These are phyloP conservation scores for Desmophyllum pertusum DNA, from an alignment of 92 coral and sea anemone genomes.

Conservation along the genomic window DNA sequence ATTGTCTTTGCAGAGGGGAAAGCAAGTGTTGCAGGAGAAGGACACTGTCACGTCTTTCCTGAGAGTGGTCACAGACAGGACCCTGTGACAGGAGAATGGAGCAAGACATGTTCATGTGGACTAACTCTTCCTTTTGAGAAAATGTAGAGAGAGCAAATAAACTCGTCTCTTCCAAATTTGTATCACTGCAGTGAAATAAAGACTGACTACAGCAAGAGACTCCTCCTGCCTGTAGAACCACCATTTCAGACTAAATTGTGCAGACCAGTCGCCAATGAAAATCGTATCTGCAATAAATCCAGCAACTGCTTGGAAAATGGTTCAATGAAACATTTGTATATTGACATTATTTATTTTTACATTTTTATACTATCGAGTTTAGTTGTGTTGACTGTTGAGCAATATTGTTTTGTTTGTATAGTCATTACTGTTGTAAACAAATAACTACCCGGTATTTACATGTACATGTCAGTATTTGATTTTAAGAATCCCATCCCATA, in stretches of 20 bases:
- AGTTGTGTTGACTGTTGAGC: background rate
- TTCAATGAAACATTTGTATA: background rate
- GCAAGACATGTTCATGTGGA: constrained; percentile 91
- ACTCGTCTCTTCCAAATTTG: background rate
- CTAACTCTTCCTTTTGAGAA: constrained; percentile 89
- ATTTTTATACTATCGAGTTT: no score
- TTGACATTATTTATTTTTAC: no score
- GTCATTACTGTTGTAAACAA: background rate
- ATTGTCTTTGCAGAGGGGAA: constrained; percentile 75
- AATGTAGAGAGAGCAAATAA: constrained; percentile 22
- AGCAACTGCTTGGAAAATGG: background rate
- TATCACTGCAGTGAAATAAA: background rate
- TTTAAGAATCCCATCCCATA: background rate
- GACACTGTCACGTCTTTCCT: constrained; percentile 95
- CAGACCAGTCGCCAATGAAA: background rate
- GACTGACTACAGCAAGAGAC: background rate
- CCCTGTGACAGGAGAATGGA: constrained; percentile 95
- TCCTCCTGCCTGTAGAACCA: background rate
- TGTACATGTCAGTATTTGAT: no score
- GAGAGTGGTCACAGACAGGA: constrained; percentile 81
- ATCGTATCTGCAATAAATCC: background rate
- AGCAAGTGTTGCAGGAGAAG: constrained; percentile 79
- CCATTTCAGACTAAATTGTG: no score
- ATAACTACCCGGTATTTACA: no score
- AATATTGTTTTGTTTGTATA: background rate